Percentiles rank a stretch among this genome's conserved stretches.
phyloP scores from a whole-genome alignment of 2,888 invertebrate species.

The Drosophila pegasa region DNA sequence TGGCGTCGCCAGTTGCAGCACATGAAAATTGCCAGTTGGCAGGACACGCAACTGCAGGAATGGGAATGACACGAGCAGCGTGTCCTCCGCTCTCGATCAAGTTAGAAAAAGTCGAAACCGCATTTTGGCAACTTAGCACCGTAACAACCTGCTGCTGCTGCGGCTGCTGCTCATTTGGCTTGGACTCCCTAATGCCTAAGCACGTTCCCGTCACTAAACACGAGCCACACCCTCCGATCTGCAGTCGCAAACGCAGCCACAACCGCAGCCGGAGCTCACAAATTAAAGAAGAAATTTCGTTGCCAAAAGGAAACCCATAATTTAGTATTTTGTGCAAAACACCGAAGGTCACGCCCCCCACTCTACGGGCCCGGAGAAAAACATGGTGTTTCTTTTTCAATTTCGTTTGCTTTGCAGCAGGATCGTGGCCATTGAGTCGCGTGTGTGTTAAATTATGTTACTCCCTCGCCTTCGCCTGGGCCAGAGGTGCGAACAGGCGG shows the following conservation, averaged over 20 bases:
- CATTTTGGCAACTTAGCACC: constrained; percentile 79
- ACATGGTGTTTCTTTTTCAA: constrained; percentile 8
- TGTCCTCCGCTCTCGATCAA: constrained; percentile 27
- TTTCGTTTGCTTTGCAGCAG: constrained; percentile 23
- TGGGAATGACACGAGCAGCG: constrained; percentile 59
- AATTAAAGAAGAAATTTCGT: constrained; percentile 53
- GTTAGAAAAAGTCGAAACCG: constrained; percentile 62
- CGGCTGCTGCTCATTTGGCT: constrained; percentile 33
- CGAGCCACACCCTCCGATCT: constrained; percentile 62
- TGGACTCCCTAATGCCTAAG: constrained; percentile 78
- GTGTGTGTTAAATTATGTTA: constrained; percentile 72
- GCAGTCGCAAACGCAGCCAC: constrained; percentile 7
- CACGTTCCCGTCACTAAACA: constrained; percentile 76
- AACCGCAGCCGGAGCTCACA: constrained; percentile 24
- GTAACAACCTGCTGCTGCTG: constrained; percentile 32
- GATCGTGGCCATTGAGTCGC: constrained; percentile 58
- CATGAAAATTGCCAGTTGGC: constrained; percentile 71
- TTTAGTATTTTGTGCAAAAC: constrained; percentile 77
- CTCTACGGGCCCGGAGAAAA: constrained; percentile 37
- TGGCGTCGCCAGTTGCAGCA: constrained; percentile 63
- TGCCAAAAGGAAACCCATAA: constrained; percentile 70
- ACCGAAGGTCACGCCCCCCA: constrained; percentile 69
- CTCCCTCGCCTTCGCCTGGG: constrained; percentile 56
- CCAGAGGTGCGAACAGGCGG: constrained; percentile 70
- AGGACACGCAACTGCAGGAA: constrained; percentile 67